Conservation (phyloP, 2,888 invertebrate species). For the Sycophila texana region DNA sequence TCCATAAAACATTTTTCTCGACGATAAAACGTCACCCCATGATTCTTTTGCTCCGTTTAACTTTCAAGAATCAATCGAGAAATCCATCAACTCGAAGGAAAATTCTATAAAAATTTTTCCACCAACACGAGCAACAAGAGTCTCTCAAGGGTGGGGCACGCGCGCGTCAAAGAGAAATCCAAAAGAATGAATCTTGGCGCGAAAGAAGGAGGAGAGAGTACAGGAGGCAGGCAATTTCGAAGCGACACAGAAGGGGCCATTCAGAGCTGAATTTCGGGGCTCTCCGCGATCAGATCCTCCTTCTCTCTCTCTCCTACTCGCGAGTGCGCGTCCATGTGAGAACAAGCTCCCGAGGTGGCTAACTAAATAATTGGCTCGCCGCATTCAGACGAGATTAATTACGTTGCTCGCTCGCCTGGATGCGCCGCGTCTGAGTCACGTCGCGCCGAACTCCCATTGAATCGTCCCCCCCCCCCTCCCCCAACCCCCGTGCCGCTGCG, state of each 20-base stretch:
- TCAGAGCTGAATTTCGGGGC: conserved; percentile 39
- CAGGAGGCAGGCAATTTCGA: conserved; percentile 19
- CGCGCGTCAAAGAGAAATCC: conserved; percentile 37
- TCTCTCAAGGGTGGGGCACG: not conserved
- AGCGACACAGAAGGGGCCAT: conserved; percentile 30
- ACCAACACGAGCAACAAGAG: not conserved
- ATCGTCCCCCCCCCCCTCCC: not conserved
- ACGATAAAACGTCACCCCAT: too few species aligned
- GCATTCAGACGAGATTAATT: conserved; percentile 58
- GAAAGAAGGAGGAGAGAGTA: not conserved
- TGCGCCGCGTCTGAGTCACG: conserved; percentile 28
- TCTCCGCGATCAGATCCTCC: too few species aligned
- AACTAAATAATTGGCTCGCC: conserved; percentile 54
- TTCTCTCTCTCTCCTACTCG: too few species aligned
- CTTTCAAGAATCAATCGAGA: too few species aligned
- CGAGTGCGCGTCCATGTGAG: conserved; percentile 37
- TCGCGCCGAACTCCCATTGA: not conserved
- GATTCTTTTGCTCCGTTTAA: too few species aligned
- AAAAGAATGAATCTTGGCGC: conserved; percentile 24
- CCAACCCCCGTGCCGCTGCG: not conserved
- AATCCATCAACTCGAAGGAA: not conserved
- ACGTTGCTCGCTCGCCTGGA: conserved; percentile 44
- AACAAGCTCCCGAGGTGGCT: conserved; percentile 52
- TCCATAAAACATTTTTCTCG: too few species aligned
- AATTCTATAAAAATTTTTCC: conserved; percentile 7